Evolutionary conservation across 1,140 invertebrate genomes (phyloP).

Genomic region (Drosophila leontia): DNA sequence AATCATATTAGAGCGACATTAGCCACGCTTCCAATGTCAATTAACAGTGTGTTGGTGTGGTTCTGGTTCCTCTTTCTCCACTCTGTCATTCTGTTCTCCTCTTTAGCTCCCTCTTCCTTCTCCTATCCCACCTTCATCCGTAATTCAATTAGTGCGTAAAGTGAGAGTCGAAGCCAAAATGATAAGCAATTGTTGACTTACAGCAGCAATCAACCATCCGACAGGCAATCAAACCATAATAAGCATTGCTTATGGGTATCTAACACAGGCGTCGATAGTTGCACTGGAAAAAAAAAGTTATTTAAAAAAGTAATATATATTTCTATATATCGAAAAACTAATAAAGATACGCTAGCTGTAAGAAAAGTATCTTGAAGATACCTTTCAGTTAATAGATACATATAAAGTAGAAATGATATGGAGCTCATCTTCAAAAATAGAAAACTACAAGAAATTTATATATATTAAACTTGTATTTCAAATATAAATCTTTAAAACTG

Average conservation of each 20-base stretch:
- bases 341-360: not conserved
- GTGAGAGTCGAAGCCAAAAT: conserved; percentile 60
- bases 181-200: conserved; percentile 39
- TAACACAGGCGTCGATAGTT: conserved; percentile 25
- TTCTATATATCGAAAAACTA: not conserved
- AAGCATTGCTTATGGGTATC: conserved; percentile 12
- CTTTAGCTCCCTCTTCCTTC: not conserved
- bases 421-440: no score
- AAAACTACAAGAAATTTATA: no score
- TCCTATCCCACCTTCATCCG: conserved; percentile 11
- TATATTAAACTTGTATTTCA: not conserved
- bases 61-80: not conserved
- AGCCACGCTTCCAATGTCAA: conserved; percentile 51
- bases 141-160: conserved; percentile 78
- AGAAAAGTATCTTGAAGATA: not conserved
- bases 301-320: not conserved
- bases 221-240: conserved; percentile 63
- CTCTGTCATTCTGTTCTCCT: not conserved
- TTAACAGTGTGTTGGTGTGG: conserved; percentile 42
- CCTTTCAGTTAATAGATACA: not conserved
- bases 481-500: not conserved
- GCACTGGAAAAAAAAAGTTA: not conserved
- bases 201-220: conserved; percentile 41
- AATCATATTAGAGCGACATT: conserved; percentile 54
- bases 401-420: not conserved